Conservation (phyloP, 2,888 invertebrate species). For the Tiphia femorata region DNA sequence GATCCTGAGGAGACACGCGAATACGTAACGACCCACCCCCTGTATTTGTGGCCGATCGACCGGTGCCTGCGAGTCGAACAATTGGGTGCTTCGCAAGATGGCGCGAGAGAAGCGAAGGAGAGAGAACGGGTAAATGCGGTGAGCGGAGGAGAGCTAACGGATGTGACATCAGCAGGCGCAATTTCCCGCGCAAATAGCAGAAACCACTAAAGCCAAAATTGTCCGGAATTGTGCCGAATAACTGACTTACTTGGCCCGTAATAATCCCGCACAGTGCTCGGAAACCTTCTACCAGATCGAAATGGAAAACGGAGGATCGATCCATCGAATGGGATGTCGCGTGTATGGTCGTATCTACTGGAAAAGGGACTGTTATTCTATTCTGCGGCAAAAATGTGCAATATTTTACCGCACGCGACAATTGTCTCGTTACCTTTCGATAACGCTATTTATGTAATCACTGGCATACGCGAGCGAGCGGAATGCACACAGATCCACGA, state of each 20-base stretch:
- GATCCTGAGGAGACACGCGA: not conserved
- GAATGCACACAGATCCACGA: not conserved
- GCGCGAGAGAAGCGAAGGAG: not conserved
- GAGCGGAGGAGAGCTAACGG: constrained; percentile 54
- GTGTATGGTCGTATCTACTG: no score
- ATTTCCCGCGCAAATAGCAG: constrained; percentile 67
- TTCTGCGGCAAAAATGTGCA: no score
- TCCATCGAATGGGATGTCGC: no score
- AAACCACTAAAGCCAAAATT: constrained; percentile 66
- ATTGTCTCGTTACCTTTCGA: no score
- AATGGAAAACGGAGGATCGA: not conserved
- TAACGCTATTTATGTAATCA: not conserved
- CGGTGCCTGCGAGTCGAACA: constrained; percentile 45
- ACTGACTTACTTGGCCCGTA: constrained; percentile 56
- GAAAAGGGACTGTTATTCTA: no score
- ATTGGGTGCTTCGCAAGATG: constrained; percentile 40
- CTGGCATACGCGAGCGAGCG: not conserved
- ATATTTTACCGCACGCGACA: no score
- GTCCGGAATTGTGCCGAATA: constrained; percentile 54
- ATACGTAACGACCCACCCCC: no score
- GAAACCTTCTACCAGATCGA: not conserved
- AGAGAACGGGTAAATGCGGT: not conserved
- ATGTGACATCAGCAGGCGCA: constrained; percentile 67
- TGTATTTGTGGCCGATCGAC: constrained; percentile 36
- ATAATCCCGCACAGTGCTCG: constrained; percentile 30